Percentiles rank a stretch among this genome's conserved stretches.
Conservation (phyloP, 2,888 invertebrate species). For the Tachina lurida region DNA sequence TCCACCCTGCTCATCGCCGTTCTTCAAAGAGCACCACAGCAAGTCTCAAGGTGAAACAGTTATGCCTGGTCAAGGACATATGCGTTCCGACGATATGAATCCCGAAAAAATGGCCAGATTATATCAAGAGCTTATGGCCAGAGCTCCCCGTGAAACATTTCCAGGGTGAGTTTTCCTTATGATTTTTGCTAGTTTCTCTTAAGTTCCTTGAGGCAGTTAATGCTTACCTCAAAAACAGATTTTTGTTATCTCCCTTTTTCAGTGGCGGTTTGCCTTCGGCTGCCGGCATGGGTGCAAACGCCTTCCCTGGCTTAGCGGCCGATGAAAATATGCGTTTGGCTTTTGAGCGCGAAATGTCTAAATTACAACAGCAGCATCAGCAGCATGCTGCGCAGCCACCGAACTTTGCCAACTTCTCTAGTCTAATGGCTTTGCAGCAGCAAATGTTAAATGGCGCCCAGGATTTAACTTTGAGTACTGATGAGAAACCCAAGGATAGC, state of each 20-base stretch:
- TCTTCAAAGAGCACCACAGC: constrained; percentile 88
- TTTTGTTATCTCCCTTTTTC: constrained; percentile 93
- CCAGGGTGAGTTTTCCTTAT: constrained; percentile 86
- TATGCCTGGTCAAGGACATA: constrained; percentile 77
- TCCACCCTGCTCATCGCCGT: constrained; percentile 92
- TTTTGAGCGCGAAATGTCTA: constrained; percentile 94
- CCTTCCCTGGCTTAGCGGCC: constrained; percentile 82
- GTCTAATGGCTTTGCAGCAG: constrained; percentile 91
- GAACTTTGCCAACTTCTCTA: constrained; percentile 84
- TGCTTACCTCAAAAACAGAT: constrained; percentile 83
- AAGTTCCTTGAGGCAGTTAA: neutral
- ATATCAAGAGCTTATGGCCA: constrained; percentile 96
- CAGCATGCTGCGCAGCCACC: constrained; percentile 84
- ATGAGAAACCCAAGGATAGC: constrained; percentile 78
- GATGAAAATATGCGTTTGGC: constrained; percentile 95
- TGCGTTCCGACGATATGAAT: constrained; percentile 88
- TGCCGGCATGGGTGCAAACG: constrained; percentile 75
- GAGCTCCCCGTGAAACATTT: constrained; percentile 90
- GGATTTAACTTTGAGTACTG: constrained; percentile 92
- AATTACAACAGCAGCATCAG: constrained; percentile 87
- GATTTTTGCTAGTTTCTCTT: neutral
- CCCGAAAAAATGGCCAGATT: constrained; percentile 97
- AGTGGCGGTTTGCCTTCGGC: constrained; percentile 84
- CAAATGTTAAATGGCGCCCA: constrained; percentile 86
- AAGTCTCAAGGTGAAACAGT: constrained; percentile 74